Base-by-base conservation (phyloP, 2,113 vertebrate species). In the Petaurus breviceps region DNA sequence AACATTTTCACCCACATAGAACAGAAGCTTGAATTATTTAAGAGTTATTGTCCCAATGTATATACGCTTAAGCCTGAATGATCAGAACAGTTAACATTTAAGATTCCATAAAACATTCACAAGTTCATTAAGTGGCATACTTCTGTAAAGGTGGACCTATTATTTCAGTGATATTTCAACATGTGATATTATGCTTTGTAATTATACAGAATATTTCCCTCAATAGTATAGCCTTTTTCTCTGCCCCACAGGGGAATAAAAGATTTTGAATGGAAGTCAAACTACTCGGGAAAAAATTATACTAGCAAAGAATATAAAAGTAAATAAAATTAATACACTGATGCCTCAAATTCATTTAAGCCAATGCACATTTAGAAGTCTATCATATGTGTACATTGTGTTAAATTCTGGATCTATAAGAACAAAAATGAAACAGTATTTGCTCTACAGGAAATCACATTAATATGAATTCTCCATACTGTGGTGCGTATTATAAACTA, bases 191-290 rank as follows among this genome's bases (percentile, higher is more conserved):
- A 0, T 16, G 23, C 11, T 92, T 51, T 2, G 46, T 53, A 97
- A 54, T 23, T 46, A 23, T 57, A 95, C 94, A 49, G 46, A n/a
- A 96, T 43, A 96, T 3, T 26, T 22, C 46, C 11, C 14, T 93
- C 52, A 52, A 92, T 24, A 49, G 55, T 54, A 37, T 43, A 51
- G 2, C 52, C 92, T 94, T 53, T 95, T 16, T 84, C 6, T 84
- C n/a, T 84, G n/a, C 68, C 19, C n/a, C 94, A 94, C 91, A 92
- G 98, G 96, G 97, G 43, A 51, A 91, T 49, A 97, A 43, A 97
- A 95, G n/a, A 97, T 96, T 97, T 98, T 43, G 95, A 97, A 97
- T 94, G 95, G 97, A 93, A 98, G 98, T 51, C 54, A 57, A 97
- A 96, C 97, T 97, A 95, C 95, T 90, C 93, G n/a, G n/a, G 4